Conservation (phyloP, 2,113 vertebrate species). For the Solenodon paradoxus region DNA sequence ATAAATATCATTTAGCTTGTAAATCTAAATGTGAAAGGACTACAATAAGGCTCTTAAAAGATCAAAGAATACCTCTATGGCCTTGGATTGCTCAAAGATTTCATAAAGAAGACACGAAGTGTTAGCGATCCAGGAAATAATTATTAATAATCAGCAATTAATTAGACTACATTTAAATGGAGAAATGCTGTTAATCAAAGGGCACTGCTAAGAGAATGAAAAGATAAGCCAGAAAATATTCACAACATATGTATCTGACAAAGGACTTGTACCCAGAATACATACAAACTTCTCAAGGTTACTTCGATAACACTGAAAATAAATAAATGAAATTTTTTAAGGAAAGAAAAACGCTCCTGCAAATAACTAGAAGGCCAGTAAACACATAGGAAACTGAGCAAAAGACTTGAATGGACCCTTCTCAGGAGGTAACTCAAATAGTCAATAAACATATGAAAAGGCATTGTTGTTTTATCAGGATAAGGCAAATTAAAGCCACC, state of each 20-base stretch:
- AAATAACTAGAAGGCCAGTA: neutral
- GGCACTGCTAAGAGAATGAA: neutral
- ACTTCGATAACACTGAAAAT: too few relatives aligned
- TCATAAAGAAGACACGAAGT: neutral
- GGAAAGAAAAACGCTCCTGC: too few relatives aligned
- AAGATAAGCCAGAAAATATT: constrained; percentile 30
- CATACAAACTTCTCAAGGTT: neutral
- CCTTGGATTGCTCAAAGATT: neutral
- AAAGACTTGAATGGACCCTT: neutral
- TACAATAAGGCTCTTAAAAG: neutral
- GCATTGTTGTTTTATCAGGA: neutral
- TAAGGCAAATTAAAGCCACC: neutral
- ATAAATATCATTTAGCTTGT: neutral
- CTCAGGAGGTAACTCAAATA: neutral
- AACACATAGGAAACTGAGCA: neutral
- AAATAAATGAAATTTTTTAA: too few relatives aligned
- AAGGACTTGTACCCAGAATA: neutral
- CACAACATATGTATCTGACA: neutral
- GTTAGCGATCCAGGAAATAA: neutral
- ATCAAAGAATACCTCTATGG: neutral
- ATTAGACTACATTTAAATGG: neutral
- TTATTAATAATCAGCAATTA: neutral
- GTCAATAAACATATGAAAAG: neutral
- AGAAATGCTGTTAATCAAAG: neutral
- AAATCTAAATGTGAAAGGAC: constrained; percentile 1